Conservation (phyloP, 1,140 invertebrate species). For the Paraescarpia echinospica region DNA sequence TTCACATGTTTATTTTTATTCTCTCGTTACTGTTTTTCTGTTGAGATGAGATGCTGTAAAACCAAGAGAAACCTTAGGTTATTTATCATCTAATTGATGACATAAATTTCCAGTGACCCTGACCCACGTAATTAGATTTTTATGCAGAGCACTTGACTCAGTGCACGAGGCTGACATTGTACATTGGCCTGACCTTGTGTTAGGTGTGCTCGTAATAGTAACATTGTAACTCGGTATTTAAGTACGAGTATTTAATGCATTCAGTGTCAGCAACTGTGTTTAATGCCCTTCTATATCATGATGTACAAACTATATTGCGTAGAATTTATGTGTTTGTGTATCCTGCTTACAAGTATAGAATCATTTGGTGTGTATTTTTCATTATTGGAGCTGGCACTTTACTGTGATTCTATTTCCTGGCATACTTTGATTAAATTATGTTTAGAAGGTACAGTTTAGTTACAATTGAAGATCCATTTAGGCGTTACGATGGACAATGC, state of each 20-base stretch:
- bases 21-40: background rate
- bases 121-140: background rate
- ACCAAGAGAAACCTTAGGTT: background rate
- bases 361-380: background rate
- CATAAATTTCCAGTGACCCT: background rate
- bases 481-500: background rate
- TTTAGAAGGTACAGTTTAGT: background rate
- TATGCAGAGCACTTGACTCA: background rate
- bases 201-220: background rate
- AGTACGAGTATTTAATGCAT: background rate
- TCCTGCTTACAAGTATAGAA: background rate
- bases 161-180: background rate
- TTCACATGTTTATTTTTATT: background rate
- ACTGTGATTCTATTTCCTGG: background rate
- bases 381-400: background rate
- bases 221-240: background rate
- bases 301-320: background rate
- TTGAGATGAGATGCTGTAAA: background rate
- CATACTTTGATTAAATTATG: background rate
- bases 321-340: background rate
- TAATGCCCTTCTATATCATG: background rate
- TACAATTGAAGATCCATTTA: background rate
- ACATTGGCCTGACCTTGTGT: background rate
- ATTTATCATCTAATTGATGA: background rate
- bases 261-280: background rate